These are phyloP conservation scores for Odontesthes bonariensis DNA, from an alignment of 2,113 vertebrate species.

Conservation along the genomic window DNA sequence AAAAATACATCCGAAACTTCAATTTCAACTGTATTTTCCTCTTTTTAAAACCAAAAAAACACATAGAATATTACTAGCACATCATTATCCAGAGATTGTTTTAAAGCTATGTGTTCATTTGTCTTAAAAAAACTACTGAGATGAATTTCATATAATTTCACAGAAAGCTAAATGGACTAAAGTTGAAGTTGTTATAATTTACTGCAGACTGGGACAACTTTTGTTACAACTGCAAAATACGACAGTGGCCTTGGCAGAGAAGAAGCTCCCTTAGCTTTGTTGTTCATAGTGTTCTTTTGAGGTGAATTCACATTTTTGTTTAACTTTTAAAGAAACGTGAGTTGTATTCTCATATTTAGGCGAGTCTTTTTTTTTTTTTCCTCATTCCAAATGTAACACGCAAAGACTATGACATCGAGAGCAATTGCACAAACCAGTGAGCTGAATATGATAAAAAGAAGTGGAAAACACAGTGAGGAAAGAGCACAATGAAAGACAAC, in stretches of 20 bases:
- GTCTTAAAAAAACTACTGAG: too few species aligned
- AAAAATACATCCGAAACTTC: not conserved
- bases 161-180: not conserved
- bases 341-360: conserved; percentile 28
- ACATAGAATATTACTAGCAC: not conserved
- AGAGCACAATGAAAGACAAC: conserved; percentile 24
- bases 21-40: not conserved
- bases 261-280: too few species aligned
- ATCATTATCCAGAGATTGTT: not conserved
- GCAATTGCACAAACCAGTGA: conserved; percentile 40
- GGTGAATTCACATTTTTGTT: conserved; percentile 11
- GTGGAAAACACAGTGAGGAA: conserved; percentile 15
- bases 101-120: too few species aligned
- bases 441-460: conserved; percentile 49
- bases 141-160: too few species aligned
- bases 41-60: not conserved
- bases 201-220: not conserved
- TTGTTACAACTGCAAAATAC: not conserved
- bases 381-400: conserved; percentile 22
- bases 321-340: conserved; percentile 52
- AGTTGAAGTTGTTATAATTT: too few species aligned
- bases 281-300: not conserved
- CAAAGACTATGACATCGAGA: conserved; percentile 46
- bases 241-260: too few species aligned
- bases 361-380: not conserved